A percentile compares a stretch with the other conserved stretches of the same genome.
Conservation (phyloP, 1,140 invertebrate genomes). For the Orius insidiosus region DNA sequence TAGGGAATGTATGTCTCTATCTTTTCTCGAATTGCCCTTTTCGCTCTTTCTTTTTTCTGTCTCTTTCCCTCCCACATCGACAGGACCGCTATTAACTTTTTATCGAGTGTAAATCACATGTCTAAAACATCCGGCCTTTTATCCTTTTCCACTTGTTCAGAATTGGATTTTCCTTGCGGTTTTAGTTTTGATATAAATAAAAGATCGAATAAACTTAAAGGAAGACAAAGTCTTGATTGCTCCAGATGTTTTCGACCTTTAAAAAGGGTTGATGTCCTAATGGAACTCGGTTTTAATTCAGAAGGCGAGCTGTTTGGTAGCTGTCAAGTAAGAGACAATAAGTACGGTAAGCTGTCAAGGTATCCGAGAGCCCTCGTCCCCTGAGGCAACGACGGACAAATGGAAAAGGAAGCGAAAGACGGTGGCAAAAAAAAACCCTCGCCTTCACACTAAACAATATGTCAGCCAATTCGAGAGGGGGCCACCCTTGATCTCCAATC, state of each 20-base stretch:
- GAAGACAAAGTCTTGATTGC: no score
- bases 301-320: no score
- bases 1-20: conserved; percentile 8
- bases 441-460: neutral
- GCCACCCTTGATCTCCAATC: conserved; percentile 10
- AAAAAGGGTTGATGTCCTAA: no score
- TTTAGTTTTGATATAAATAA: no score
- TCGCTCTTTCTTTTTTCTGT: conserved; percentile 1
- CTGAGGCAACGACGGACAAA: neutral
- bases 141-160: no score
- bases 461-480: neutral
- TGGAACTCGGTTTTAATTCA: no score
- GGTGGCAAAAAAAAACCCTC: neutral
- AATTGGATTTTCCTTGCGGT: no score
- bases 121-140: conserved; percentile 21
- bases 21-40: conserved; percentile 6
- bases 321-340: no score
- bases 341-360: no score
- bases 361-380: no score
- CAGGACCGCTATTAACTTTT: conserved; percentile 24
- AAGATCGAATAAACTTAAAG: no score
- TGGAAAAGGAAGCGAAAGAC: conserved; percentile 11
- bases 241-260: no score
- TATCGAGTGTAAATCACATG: conserved; percentile 26
- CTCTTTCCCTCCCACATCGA: neutral